phyloP scores from a whole-genome alignment of 1,140 invertebrate species.

The Cyclargus thomasi region DNA sequence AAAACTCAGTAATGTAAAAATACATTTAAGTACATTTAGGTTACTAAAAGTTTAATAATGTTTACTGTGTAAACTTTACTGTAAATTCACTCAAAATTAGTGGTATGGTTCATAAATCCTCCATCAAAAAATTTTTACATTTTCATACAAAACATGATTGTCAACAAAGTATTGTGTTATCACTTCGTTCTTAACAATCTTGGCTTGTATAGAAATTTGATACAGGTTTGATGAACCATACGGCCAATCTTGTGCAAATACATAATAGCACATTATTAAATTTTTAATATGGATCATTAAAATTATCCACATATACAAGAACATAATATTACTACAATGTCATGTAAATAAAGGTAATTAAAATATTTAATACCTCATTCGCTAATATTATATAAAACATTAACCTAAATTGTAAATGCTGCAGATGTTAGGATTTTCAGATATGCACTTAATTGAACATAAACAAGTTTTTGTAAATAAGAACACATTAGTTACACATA shows the following conservation, averaged over 20 bases:
- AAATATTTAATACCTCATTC: background rate
- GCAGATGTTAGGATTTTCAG: background rate
- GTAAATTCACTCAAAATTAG: too few species aligned
- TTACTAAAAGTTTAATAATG: too few species aligned
- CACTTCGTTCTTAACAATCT: too few species aligned
- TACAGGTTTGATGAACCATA: too few species aligned
- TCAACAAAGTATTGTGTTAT: too few species aligned
- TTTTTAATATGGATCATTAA: background rate
- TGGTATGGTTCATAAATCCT: too few species aligned
- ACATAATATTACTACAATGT: background rate
- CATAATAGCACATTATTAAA: background rate
- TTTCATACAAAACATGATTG: too few species aligned
- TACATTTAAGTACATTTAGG: background rate
- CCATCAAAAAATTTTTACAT: too few species aligned
- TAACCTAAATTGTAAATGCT: background rate
- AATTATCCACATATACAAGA: background rate
- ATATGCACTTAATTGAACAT: background rate
- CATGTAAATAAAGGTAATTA: background rate
- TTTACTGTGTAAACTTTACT: too few species aligned
- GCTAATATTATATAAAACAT: background rate
- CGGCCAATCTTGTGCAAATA: too few species aligned
- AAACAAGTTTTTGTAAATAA: background rate
- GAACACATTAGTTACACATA: slow-evolving; percentile 76
- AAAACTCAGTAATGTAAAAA: slow-evolving; percentile 14
- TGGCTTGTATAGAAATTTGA: too few species aligned